These are phyloP conservation scores for Odontamblyopus rebecca DNA, from an alignment of 2,797 vertebrate genomes.

Conservation along the genomic window DNA sequence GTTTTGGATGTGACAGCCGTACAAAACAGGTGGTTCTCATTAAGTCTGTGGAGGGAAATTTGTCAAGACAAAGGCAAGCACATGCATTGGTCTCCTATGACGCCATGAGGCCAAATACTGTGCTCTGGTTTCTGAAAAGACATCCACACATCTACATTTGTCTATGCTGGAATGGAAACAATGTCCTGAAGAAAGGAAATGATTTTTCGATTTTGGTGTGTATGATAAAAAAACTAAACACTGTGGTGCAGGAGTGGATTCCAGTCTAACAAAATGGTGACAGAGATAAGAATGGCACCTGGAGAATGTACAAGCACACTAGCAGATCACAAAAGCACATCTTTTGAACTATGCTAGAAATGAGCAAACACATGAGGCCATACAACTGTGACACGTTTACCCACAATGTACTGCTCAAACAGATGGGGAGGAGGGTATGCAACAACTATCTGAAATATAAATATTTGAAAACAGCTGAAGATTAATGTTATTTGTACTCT, in stretches of 20 bases:
- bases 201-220: conserved; percentile 13
- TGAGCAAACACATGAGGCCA: conserved; percentile 20
- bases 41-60: conserved; percentile 37
- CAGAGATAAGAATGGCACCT: conserved; percentile 67
- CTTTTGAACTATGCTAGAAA: conserved; percentile 28
- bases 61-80: conserved; percentile 35
- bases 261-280: conserved; percentile 47
- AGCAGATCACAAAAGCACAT: conserved; percentile 7
- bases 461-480: conserved; percentile 4
- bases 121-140: conserved; percentile 20
- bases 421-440: conserved; percentile 4
- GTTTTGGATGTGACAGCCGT: conserved; percentile 40
- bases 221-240: conserved; percentile 13
- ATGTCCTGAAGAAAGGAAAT: conserved; percentile 9
- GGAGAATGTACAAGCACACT: conserved; percentile 45
- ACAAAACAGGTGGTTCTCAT: conserved; percentile 58
- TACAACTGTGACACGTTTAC: conserved; percentile 1
- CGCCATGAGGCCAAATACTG: conserved; percentile 7
- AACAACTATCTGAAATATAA: conserved; percentile 11
- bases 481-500: conserved; percentile 16
- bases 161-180: conserved; percentile 14
- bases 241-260: conserved; percentile 47
- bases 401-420: not conserved
- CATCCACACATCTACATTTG: conserved; percentile 13
- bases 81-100: conserved; percentile 18